Base-by-base conservation (phyloP, 2,888 invertebrate species). In the Diplolepis rosae region DNA sequence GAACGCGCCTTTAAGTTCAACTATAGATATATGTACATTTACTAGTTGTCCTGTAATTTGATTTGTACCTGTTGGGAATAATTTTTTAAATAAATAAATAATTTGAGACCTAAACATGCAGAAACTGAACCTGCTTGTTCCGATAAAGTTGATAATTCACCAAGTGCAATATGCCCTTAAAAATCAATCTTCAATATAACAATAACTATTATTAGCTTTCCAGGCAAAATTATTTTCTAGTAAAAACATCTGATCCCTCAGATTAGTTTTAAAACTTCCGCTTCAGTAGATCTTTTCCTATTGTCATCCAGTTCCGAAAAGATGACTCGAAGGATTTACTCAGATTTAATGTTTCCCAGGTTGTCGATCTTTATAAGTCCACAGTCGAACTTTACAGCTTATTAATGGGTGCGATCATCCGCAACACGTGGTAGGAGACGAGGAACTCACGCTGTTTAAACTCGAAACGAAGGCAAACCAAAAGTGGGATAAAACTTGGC, bases 401-500 rank as follows among this genome's bases (percentile, higher is more conserved):
- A 45, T 45, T 45, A 45, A 18, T 45, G 45, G 18, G 18, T 18
- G 45, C 18, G 45, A 45, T 45, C 45, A 45, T 45, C 45, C 45
- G 18, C 45, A 45, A 18, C 45, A 45, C 45, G 45, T 45, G 45
- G 15, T 15, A 18, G 18, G 18, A 7, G 15, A 45, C 18, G 42
- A 45, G 2, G 45, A 18, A 6, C 45, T 45, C 45, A 45, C 18
- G 45, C 45, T 45, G 45, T 45, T 45, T 45, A 45, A 45, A 45
- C 45, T 18, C 18, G 45, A 45, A 45, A 45, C 45, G 45, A 45
- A 45, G 45, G 18, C 18, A 45, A 18, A 45, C 45, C 45, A 45
- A 18, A 52, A 39, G n/a, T 39, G 39, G 39, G n/a, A 28, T 52
- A 54, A 54, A 54, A 28, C 15, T 54, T 54, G 54, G 54, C 54